Evolutionary conservation across 2,113 vertebrate species (phyloP).

Genomic region (Otus sunia): DNA sequence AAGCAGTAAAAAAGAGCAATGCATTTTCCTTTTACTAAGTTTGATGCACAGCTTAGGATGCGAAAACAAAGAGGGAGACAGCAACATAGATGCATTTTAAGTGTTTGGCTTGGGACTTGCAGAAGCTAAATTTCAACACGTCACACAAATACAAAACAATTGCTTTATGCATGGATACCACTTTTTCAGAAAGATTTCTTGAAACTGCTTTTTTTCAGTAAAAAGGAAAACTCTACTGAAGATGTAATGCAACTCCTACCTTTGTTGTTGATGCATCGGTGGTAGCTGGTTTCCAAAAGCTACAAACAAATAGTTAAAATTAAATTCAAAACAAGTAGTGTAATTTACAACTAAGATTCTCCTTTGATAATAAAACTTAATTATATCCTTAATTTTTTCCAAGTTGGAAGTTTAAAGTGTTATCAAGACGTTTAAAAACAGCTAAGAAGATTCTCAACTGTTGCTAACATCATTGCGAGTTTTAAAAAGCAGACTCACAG

Average conservation of each 20-base stretch:
- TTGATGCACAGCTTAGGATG: not conserved
- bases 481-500: not conserved
- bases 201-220: not conserved
- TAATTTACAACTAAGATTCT: not conserved
- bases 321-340: not conserved
- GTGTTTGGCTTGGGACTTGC: not conserved
- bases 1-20: not conserved
- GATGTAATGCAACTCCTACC: slow-evolving; percentile 68
- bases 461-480: not conserved
- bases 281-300: slow-evolving; percentile 87
- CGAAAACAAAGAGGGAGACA: rapidly evolving
- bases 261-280: slow-evolving; percentile 92
- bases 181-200: not conserved
- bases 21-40: not conserved
- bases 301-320: slow-evolving; percentile 56
- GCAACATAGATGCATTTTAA: not conserved
- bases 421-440: not conserved
- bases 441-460: not conserved
- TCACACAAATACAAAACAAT: not conserved
- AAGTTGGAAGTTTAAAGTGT: not conserved
- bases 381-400: not conserved
- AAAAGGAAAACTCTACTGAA: not conserved
- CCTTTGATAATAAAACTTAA: not conserved
- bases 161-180: not conserved
- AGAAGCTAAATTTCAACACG: not conserved